phyloP scores from a whole-genome alignment of 2,888 invertebrate species.

The Cyclophora albipunctata region DNA sequence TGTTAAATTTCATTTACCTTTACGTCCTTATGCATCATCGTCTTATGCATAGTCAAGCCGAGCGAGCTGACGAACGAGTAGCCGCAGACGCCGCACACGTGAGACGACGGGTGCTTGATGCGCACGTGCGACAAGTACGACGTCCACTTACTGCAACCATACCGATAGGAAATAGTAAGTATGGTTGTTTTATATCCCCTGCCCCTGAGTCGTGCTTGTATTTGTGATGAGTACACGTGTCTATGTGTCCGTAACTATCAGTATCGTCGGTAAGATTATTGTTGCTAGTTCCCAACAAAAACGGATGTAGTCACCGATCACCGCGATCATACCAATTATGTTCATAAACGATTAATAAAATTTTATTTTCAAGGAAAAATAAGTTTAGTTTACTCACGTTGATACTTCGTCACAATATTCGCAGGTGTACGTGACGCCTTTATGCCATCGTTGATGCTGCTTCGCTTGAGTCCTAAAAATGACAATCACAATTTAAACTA shows the following conservation, averaged over 20 bases:
- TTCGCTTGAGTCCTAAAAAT: constrained; percentile 57
- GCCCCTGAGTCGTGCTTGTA: too few species aligned
- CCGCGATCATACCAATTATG: too few species aligned
- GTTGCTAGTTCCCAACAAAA: too few species aligned
- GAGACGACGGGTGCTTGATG: constrained; percentile 64
- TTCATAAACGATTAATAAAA: too few species aligned
- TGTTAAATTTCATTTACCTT: constrained; percentile 23
- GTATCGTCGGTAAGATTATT: too few species aligned
- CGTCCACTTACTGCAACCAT: constrained; percentile 50
- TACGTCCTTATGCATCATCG: constrained; percentile 62
- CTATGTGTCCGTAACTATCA: too few species aligned
- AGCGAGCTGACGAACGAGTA: constrained; percentile 64
- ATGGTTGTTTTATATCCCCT: too few species aligned
- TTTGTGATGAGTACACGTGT: too few species aligned
- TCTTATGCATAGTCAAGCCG: constrained; percentile 58
- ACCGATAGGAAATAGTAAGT: background rate
- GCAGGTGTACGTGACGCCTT: constrained; percentile 63
- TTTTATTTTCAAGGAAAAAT: too few species aligned
- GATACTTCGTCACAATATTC: constrained; percentile 61
- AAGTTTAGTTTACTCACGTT: constrained; percentile 39
- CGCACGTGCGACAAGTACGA: constrained; percentile 64
- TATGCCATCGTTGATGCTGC: constrained; percentile 63
- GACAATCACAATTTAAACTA: too few species aligned
- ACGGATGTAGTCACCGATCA: too few species aligned
- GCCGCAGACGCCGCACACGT: constrained; percentile 60